phyloP scores from a whole-genome alignment of 2,797 vertebrate genomes.

The Bucorvus abyssinicus region DNA sequence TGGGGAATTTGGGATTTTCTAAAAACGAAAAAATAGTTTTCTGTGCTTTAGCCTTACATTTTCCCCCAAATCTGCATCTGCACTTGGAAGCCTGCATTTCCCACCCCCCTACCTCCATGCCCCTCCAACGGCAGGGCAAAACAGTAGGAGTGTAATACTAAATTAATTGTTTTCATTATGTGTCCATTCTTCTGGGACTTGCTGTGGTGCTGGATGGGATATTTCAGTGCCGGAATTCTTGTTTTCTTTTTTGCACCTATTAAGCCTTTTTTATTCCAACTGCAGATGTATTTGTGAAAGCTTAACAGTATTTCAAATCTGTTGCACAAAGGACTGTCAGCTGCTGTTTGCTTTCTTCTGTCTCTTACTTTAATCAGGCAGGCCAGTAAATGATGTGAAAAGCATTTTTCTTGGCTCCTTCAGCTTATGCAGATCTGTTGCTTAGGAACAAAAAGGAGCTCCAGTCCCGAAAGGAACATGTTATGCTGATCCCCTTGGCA shows the following conservation, averaged over 20 bases:
- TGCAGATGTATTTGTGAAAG: background rate
- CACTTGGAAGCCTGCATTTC: background rate
- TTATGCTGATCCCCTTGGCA: conserved; percentile 1
- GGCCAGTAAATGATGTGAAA: conserved; percentile 32
- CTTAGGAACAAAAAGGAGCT: conserved; percentile 39
- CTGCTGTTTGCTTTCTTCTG: conserved; percentile 25
- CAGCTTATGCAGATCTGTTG: conserved; percentile 61
- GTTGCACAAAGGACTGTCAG: conserved; percentile 34
- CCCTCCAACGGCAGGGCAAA: background rate
- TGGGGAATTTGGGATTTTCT: background rate
- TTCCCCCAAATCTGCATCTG: background rate
- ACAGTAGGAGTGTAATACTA: background rate
- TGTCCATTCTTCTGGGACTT: background rate
- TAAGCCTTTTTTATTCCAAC: background rate
- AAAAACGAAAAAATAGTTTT: background rate
- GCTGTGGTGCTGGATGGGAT: background rate
- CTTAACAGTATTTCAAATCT: background rate
- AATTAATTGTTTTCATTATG: background rate
- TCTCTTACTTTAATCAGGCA: conserved; percentile 32
- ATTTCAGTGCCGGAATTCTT: background rate
- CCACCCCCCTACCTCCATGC: no score
- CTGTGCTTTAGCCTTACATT: background rate
- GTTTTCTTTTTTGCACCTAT: background rate
- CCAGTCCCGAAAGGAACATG: conserved; percentile 7
- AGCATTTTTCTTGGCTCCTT: conserved; percentile 49